These are phyloP conservation scores for Synanthedon tipuliformis DNA, from an alignment of 2,888 invertebrate species.

Conservation along the genomic window DNA sequence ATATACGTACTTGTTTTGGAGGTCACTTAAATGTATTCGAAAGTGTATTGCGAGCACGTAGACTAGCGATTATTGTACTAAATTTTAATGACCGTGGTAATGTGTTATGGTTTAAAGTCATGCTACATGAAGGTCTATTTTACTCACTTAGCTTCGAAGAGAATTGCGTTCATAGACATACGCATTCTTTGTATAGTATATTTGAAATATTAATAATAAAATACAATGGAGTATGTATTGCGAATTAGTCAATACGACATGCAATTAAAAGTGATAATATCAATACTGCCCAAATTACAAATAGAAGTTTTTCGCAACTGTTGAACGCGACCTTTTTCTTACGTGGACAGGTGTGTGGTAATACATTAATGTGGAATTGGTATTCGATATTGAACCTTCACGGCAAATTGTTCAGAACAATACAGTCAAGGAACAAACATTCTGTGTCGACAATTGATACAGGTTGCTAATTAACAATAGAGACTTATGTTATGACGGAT, in stretches of 20 bases:
- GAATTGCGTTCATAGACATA: too few species aligned
- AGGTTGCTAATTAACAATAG: slow-evolving; percentile 39
- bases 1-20: slow-evolving; percentile 50
- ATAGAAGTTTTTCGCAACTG: too few species aligned
- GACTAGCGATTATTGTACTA: slow-evolving; percentile 23
- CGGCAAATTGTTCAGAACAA: slow-evolving; percentile 35
- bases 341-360: neutral
- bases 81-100: slow-evolving; percentile 15
- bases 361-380: slow-evolving; percentile 7
- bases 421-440: slow-evolving; percentile 20
- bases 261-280: too few species aligned
- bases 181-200: too few species aligned
- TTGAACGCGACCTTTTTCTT: too few species aligned
- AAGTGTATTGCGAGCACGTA: slow-evolving; percentile 42
- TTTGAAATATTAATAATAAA: too few species aligned
- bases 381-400: slow-evolving; percentile 42
- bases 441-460: slow-evolving; percentile 35
- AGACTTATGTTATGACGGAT: slow-evolving; percentile 2
- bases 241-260: too few species aligned
- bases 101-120: slow-evolving; percentile 5
- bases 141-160: too few species aligned
- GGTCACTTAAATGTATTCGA: slow-evolving; percentile 50
- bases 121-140: neutral
- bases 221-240: too few species aligned
- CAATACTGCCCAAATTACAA: too few species aligned